Percentiles rank a stretch among this genome's conserved stretches.
Evolutionary conservation across 2,888 invertebrate species (phyloP).

Genomic region (Eretmocerus hayati): DNA sequence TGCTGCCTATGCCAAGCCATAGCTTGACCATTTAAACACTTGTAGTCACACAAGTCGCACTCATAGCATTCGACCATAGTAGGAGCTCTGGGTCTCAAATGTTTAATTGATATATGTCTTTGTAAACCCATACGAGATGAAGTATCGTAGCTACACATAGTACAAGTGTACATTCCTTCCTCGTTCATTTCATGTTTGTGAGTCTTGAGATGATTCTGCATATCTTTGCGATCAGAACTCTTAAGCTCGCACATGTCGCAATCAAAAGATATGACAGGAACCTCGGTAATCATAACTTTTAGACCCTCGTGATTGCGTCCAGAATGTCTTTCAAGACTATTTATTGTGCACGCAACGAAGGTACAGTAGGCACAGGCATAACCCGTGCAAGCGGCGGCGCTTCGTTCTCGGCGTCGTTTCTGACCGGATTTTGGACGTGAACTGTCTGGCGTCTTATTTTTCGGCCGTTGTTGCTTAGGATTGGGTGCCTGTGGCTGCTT

Average conservation of each 20-base stretch:
- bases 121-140: constrained; percentile 17
- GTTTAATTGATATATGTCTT: constrained; percentile 21
- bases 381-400: constrained; percentile 6
- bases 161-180: constrained; percentile 14
- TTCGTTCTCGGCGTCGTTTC: too few relatives aligned
- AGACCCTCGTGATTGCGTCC: constrained; percentile 14
- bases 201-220: constrained; percentile 32
- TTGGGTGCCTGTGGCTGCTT: too few relatives aligned
- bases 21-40: constrained; percentile 9
- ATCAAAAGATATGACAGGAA: constrained; percentile 15
- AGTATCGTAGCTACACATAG: constrained; percentile 14
- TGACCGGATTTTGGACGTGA: too few relatives aligned
- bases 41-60: constrained; percentile 11
- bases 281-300: constrained; percentile 9
- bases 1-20: constrained; percentile 17
- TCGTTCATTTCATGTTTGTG: constrained; percentile 25
- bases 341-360: constrained; percentile 13
- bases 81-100: constrained; percentile 2
- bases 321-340: constrained; percentile 20
- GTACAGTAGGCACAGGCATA: constrained; percentile 18
- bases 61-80: constrained; percentile 10
- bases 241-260: constrained; percentile 35
- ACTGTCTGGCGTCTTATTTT: background rate
- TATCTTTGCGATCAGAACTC: constrained; percentile 32
- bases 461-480: too few relatives aligned